Conservation (phyloP, 2,113 vertebrate genomes). For the Salvator merianae region DNA sequence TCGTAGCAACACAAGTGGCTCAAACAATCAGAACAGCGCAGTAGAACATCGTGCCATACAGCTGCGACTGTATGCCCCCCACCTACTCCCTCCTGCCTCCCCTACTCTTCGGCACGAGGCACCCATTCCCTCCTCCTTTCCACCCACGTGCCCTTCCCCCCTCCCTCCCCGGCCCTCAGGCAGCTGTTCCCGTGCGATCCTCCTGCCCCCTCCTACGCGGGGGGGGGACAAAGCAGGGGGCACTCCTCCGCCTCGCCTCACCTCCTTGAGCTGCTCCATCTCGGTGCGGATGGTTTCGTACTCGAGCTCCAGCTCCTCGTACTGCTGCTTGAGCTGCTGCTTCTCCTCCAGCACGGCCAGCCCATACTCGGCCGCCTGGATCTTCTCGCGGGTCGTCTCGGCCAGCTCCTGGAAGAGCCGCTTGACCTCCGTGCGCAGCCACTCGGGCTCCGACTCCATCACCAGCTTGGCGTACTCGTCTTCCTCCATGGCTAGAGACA, state of each 20-base stretch:
- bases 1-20: too few relatives aligned
- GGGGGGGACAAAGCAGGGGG: background rate
- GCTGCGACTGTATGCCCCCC: too few relatives aligned
- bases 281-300: constrained; percentile 88
- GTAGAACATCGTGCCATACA: too few relatives aligned
- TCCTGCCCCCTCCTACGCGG: background rate
- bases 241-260: constrained; percentile 50
- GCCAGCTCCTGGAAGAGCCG: constrained; percentile 89
- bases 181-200: background rate
- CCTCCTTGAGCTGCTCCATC: constrained; percentile 95
- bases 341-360: constrained; percentile 97
- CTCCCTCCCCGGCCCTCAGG: background rate
- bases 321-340: constrained; percentile 91
- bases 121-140: background rate
- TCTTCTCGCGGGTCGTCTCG: constrained; percentile 94
- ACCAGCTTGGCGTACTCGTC: constrained; percentile 83
- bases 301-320: constrained; percentile 91
- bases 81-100: background rate
- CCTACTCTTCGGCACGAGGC: background rate
- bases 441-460: constrained; percentile 87
- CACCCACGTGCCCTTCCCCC: background rate
- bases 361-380: constrained; percentile 96
- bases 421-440: constrained; percentile 88
- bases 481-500: constrained; percentile 81
- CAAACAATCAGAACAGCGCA: background rate